Conservation (phyloP, 2,113 vertebrate species). For the Podarcis cretensis region DNA sequence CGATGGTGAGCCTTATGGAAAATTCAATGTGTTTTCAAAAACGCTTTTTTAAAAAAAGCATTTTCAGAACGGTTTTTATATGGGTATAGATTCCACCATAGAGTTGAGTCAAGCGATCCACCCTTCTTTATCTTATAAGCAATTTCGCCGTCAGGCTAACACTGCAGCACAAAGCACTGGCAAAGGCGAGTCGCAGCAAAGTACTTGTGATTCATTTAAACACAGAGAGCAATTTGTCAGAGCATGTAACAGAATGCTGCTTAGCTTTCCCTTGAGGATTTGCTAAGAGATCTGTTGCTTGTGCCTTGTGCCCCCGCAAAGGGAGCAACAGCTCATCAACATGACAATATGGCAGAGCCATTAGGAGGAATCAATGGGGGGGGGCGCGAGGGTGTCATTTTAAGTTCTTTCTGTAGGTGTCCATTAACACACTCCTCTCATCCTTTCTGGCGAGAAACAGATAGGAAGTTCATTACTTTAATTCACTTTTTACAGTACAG, state of each 20-base stretch:
- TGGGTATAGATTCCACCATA: too few species aligned
- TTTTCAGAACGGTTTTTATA: too few species aligned
- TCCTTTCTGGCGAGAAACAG: not conserved
- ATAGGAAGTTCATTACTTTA: too few species aligned
- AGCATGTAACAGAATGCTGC: not conserved
- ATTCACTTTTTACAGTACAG: not conserved
- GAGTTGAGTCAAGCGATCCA: not conserved
- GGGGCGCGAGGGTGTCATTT: not conserved
- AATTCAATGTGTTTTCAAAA: not conserved
- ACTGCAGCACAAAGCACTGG: not conserved
- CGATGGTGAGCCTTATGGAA: too few species aligned
- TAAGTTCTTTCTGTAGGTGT: not conserved
- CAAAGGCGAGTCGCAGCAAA: not conserved
- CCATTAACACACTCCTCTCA: not conserved
- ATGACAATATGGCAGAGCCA: rapidly evolving
- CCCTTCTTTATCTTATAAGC: too few species aligned
- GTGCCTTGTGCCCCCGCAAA: rapidly evolving
- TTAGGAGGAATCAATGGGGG: not conserved
- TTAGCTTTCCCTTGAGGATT: not conserved
- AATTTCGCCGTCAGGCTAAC: not conserved
- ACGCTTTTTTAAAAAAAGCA: too few species aligned
- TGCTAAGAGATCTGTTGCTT: not conserved
- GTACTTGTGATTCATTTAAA: not conserved
- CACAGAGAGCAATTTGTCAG: not conserved
- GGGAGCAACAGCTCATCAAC: rapidly evolving